Percentiles rank a stretch among this genome's conserved stretches.
phyloP scores from a whole-genome alignment of 2,797 vertebrate species.

The Dendrocincla tyrannina region DNA sequence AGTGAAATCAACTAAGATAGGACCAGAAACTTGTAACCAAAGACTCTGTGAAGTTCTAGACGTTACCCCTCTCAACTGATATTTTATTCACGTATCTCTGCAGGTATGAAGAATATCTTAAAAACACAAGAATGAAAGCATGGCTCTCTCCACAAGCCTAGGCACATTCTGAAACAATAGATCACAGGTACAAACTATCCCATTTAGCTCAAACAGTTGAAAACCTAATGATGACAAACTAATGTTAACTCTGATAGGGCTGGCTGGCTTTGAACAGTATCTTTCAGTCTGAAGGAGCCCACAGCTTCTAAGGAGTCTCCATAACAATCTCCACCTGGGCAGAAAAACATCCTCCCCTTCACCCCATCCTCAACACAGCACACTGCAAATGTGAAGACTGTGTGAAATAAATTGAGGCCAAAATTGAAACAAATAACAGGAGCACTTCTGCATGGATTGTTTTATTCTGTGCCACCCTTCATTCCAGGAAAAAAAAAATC shows the following conservation, averaged over 20 bases:
- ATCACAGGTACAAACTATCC: background rate
- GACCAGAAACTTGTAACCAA: background rate
- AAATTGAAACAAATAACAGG: constrained; percentile 6
- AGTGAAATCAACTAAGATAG: background rate
- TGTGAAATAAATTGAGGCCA: background rate
- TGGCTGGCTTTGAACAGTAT: background rate
- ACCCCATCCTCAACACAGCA: background rate
- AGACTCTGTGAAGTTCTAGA: constrained; percentile 8
- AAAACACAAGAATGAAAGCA: constrained; percentile 3
- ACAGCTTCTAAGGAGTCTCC: background rate
- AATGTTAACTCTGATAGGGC: constrained; percentile 19
- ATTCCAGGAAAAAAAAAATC: background rate
- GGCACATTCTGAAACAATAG: constrained; percentile 23
- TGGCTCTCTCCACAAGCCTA: background rate
- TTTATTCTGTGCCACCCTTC: background rate
- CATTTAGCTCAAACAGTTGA: constrained; percentile 24
- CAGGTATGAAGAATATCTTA: constrained; percentile 27
- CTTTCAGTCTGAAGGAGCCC: background rate
- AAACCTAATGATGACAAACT: constrained; percentile 52
- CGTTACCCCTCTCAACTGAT: background rate
- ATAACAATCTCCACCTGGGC: background rate
- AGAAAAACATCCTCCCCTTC: background rate
- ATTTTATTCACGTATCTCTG: constrained; percentile 43
- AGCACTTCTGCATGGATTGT: background rate
- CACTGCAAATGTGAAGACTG: background rate